Evolutionary conservation across 2,888 invertebrate species (phyloP).

Genomic region (Megastigmus dorsalis): DNA sequence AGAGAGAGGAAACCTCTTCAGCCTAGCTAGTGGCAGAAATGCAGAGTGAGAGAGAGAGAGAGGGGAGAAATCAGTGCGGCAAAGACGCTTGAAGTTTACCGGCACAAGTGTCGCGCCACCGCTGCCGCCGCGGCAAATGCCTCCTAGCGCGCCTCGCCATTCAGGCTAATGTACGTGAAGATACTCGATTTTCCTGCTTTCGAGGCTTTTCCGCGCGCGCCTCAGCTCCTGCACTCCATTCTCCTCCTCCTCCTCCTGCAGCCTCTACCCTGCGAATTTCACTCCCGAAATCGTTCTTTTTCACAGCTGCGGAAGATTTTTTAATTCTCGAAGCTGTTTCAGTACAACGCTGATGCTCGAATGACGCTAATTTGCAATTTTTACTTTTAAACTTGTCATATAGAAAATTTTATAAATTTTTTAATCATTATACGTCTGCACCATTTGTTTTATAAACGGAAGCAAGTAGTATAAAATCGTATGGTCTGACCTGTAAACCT

Average conservation of each 20-base stretch:
- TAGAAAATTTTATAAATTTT: too few relatives aligned
- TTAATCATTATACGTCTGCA: too few relatives aligned
- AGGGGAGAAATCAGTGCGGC: slow-evolving; percentile 61
- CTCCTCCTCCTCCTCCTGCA: background rate
- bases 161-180: slow-evolving; percentile 41
- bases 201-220: slow-evolving; percentile 28
- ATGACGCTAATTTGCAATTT: too few relatives aligned
- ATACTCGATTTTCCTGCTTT: slow-evolving; percentile 43
- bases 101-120: slow-evolving; percentile 36
- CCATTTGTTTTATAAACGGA: too few relatives aligned
- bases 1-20: slow-evolving; percentile 65
- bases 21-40: slow-evolving; percentile 9
- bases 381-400: too few relatives aligned
- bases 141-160: background rate
- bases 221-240: background rate
- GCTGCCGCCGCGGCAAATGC: background rate
- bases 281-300: background rate
- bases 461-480: too few relatives aligned
- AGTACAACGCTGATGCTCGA: too few relatives aligned
- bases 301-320: too few relatives aligned
- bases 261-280: too few relatives aligned
- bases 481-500: too few relatives aligned
- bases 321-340: background rate
- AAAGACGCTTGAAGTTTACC: slow-evolving; percentile 74
- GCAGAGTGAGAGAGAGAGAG: slow-evolving; percentile 28